Conservation (phyloP, 2,797 vertebrate genomes). For the Esox masquinongy region DNA sequence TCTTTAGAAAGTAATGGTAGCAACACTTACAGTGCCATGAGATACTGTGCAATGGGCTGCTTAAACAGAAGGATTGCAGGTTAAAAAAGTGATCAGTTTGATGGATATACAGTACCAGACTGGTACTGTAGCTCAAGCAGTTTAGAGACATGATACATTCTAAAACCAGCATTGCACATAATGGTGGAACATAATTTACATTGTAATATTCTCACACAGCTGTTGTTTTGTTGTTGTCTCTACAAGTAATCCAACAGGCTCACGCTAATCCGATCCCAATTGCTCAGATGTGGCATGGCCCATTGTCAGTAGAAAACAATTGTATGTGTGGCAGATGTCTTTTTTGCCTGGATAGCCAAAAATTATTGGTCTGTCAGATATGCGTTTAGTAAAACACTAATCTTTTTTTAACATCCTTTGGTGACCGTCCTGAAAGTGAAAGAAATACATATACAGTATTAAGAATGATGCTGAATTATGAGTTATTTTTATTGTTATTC, state of each 20-base stretch:
- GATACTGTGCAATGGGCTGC: background rate
- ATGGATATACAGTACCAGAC: background rate
- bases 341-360: slow-evolving; percentile 27
- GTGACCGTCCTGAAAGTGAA: background rate
- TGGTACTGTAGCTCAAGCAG: background rate
- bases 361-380: slow-evolving; percentile 5
- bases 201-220: slow-evolving; percentile 26
- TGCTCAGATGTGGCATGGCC: slow-evolving; percentile 36
- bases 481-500: background rate
- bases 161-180: slow-evolving; percentile 4
- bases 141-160: background rate
- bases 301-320: slow-evolving; percentile 44
- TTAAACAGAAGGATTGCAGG: background rate
- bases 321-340: slow-evolving; percentile 46
- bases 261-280: slow-evolving; percentile 45
- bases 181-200: background rate
- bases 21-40: background rate
- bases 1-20: background rate
- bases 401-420: background rate
- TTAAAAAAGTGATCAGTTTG: background rate
- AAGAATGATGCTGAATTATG: background rate
- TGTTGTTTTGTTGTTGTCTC: slow-evolving; percentile 40
- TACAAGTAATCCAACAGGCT: slow-evolving; percentile 49
- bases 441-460: background rate
- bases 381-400: background rate